Evolutionary conservation across 2,797 vertebrate genomes (phyloP).

Genomic region (Lacerta agilis): DNA sequence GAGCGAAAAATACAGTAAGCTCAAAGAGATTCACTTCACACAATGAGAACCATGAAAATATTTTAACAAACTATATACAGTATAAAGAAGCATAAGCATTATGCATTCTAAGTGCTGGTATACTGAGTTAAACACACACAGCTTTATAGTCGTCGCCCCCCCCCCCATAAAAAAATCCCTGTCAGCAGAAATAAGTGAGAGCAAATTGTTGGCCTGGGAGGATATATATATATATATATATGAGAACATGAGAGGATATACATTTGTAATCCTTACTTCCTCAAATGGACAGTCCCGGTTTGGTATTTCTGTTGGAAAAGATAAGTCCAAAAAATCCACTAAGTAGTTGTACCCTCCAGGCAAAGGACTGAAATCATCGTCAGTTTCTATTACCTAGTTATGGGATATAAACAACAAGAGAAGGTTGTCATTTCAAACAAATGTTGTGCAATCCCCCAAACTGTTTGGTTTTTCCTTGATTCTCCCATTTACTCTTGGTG

Average conservation of each 20-base stretch:
- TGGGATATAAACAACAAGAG: not conserved
- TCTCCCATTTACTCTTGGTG: not conserved
- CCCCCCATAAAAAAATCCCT: too few relatives aligned
- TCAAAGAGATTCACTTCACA: too few relatives aligned
- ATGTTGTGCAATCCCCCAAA: not conserved
- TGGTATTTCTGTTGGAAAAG: slow-evolving; percentile 80
- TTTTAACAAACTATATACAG: too few relatives aligned
- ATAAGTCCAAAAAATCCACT: slow-evolving; percentile 83
- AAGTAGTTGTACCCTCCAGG: slow-evolving; percentile 78
- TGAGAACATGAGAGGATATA: slow-evolving; percentile 61
- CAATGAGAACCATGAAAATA: too few relatives aligned
- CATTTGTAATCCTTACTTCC: not conserved
- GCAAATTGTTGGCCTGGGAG: not conserved
- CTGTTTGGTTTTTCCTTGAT: not conserved
- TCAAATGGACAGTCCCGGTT: slow-evolving; percentile 62
- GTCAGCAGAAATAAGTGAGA: too few relatives aligned
- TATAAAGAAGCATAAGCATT: too few relatives aligned
- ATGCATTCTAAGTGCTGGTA: too few relatives aligned
- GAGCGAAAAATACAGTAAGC: too few relatives aligned
- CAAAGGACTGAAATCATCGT: slow-evolving; percentile 77
- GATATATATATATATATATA: too few relatives aligned
- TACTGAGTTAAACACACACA: too few relatives aligned
- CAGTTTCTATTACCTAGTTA: slow-evolving; percentile 73
- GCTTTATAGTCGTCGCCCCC: too few relatives aligned
- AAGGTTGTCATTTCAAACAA: not conserved